Evolutionary conservation across 2,797 vertebrate species (phyloP), one percentile per base, ranked within the genome.

Genomic region (Oophaga sylvatica): DNA sequence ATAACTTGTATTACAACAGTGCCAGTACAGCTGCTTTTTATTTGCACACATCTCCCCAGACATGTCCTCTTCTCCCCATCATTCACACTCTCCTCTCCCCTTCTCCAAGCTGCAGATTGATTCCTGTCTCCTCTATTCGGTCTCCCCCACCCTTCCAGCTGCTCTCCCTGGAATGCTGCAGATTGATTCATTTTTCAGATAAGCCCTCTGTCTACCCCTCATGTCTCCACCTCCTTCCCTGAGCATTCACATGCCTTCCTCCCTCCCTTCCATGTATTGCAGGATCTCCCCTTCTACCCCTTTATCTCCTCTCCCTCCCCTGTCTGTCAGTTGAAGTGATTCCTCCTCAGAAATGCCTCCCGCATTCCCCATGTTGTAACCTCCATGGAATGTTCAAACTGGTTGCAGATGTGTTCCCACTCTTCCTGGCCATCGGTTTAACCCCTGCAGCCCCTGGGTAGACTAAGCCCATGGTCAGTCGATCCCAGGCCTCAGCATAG

Each of bases 261-360:
- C 80, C 82, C 75, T 62, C 78, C 77, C 68, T 48, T 53, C 82
- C 29, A 22, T 62, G 35, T 60, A 62, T 85, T 85, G n/a, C 68
- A 26, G 76, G 84, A 80, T 85, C 87, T 22, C 77, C 59, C 35
- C 75, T 60, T 85, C 83, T 88, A 79, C 83, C 87, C 87, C 87
- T 86, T 89, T 89, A 89, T 89, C 87, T 81, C 80, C 78, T 88
- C 83, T 56, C 87, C 87, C 84, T 89, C 84, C 87, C 71, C n/a
- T 82, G 78, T 67, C 84, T 86, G 87, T 89, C 83, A 89, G 83
- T 57, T 41, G 71, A 86, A 89, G 87, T 89, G 87, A 89, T 89
- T 86, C 83, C 84, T 89, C 87, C 68, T 80, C 78, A 86, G 63
- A 85, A 88, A 81, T 86, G 87, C 87, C 87, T 89, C 87, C 84